These are phyloP conservation scores for Cromileptes altivelis DNA, from an alignment of 2,113 vertebrate genomes.

Conservation along the genomic window DNA sequence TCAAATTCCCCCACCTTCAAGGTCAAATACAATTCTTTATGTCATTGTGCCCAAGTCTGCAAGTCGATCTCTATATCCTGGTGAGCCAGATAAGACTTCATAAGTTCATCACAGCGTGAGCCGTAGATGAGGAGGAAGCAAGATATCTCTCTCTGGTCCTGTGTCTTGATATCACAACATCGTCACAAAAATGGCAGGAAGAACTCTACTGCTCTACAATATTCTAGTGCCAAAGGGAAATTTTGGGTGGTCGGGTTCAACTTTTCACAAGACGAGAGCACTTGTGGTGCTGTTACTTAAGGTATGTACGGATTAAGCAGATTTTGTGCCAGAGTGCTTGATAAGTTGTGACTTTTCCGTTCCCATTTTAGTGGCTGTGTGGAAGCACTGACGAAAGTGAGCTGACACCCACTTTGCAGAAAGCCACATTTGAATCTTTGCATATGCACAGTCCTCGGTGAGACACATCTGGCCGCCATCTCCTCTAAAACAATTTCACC, in stretches of 20 bases:
- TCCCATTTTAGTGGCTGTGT: constrained; percentile 25
- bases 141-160: constrained; percentile 34
- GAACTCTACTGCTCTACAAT: not conserved
- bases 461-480: constrained; percentile 59
- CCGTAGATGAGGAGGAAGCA: constrained; percentile 30
- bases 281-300: not conserved
- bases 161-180: constrained; percentile 43
- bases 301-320: not conserved
- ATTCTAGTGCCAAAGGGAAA: constrained; percentile 1
- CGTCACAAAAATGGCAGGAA: constrained; percentile 14
- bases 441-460: constrained; percentile 28
- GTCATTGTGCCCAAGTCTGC: constrained; percentile 14
- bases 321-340: not conserved
- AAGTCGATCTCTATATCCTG: constrained; percentile 47
- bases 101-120: constrained; percentile 48
- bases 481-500: constrained; percentile 56
- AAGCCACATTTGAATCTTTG: constrained; percentile 52
- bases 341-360: not conserved
- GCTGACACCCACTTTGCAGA: constrained; percentile 34
- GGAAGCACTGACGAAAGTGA: constrained; percentile 10
- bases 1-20: constrained; percentile 34
- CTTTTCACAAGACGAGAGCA: not conserved
- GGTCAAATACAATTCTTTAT: constrained; percentile 49
- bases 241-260: not conserved
- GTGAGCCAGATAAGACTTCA: constrained; percentile 54